Base-by-base conservation (phyloP, 2,888 invertebrate genomes). In the Mayetiola destructor region DNA sequence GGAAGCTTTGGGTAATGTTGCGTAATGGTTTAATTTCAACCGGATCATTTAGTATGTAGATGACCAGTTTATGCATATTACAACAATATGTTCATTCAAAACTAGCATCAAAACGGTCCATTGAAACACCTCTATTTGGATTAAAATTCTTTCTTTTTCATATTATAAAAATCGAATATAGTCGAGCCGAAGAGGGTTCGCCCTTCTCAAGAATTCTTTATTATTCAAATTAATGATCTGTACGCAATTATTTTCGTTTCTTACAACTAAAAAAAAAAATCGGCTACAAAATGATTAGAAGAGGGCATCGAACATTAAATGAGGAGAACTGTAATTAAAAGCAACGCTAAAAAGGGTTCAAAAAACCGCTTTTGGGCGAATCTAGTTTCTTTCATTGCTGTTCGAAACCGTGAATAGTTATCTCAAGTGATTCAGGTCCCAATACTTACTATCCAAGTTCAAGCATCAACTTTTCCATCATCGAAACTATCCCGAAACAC, bases 51-150 rank as follows among this genome's bases (percentile, higher is more conserved):
- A n/a, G n/a, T n/a, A n/a, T n/a, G n/a, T n/a, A 48, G 48, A 48
- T 48, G 48, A 48, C 48, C 48, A 48, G 48, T 48, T 48, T 27
- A 27, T n/a, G n/a, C n/a, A n/a, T n/a, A n/a, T n/a, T n/a, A n/a
- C n/a, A n/a, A n/a, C n/a, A n/a, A n/a, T n/a, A n/a, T n/a, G n/a
- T n/a, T n/a, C n/a, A n/a, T n/a, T n/a, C n/a, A n/a, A 39, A 18
- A 4, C 9, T 20, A 39, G 10, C 9, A 32, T 9, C 8, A 32
- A 32, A 32, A 32, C 8, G 10, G 6, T 32, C 32, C 32, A 9
- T 32, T 32, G 32, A 32, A 32, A 10, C 32, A 32, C 10, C 10
- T 6, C 36, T 36, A 5, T 36, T 36, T 16, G n/a, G n/a, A n/a
- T n/a, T n/a, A n/a, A n/a, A n/a, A n/a, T n/a, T 8, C 6, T 36